Evolutionary conservation across 2,797 vertebrate species (phyloP), one percentile per base, ranked within the genome.

Genomic region (Sphenopsis melanotis): DNA sequence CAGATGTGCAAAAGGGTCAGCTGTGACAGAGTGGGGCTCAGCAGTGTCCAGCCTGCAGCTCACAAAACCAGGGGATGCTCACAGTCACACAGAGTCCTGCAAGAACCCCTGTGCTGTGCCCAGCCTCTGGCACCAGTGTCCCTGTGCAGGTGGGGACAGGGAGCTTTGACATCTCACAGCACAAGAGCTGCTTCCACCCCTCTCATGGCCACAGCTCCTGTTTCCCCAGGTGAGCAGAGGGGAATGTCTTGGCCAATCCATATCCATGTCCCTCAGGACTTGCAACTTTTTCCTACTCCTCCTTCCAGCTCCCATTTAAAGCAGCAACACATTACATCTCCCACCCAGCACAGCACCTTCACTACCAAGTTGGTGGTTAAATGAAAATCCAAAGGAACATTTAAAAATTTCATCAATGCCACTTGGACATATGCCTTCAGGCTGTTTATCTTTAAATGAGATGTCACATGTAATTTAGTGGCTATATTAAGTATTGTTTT

Each of bases 381-480:
- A 92, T 65, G 68, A 46, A 83, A 95, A 96, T 87, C 61, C 92
- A 83, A 87, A 95, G 68, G 46, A 94, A 80, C 71, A 46, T 80
- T 92, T 90, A 91, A 89, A 94, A 94, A 92, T 92, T 87, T 85
- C 85, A 94, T 97, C 94, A 95, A 18, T 61, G 56, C 88, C 90
- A 93, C 56, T 94, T 89, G 94, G 93, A 94, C 94, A 93, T 23
- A 59, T 59, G 89, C 92, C 92, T 95, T 69, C 74, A 41, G 79
- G 89, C 74, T 95, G 91, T 90, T 94, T 95, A 89, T 92, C 93
- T 91, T 91, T 92, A 95, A 97, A 95, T 93, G 94, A 96, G 95
- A 87, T 87, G 94, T 96, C 93, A 80, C 68, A 91, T 87, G 87
- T 89, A 93, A 96, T 96, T 97, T 92, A 96, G 90, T 64, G 72